Evolutionary conservation across 2,888 invertebrate genomes (phyloP).

Genomic region (Junonia oenone): DNA sequence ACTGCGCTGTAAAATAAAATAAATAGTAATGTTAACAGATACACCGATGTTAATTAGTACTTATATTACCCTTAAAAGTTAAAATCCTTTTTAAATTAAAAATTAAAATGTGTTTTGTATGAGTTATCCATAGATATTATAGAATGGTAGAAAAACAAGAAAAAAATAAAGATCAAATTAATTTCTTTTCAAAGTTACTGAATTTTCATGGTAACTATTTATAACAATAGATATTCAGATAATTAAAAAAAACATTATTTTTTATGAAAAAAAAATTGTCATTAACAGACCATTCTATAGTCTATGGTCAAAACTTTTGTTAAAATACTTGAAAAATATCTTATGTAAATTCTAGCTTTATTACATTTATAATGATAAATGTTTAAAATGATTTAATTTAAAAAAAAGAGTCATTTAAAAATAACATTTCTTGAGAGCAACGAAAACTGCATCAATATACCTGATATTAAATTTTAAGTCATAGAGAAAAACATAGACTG

Average conservation of each 20-base stretch:
- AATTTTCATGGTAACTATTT: background rate
- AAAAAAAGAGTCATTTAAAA: background rate
- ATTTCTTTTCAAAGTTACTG: too few relatives aligned
- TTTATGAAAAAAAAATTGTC: background rate
- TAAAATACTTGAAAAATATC: background rate
- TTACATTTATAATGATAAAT: background rate
- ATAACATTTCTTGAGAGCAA: slow-evolving; percentile 7
- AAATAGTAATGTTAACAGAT: slow-evolving; percentile 2
- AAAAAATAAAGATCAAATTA: too few relatives aligned
- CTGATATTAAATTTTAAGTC: background rate
- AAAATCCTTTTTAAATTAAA: slow-evolving; percentile 7
- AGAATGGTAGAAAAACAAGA: background rate
- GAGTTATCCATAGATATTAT: background rate
- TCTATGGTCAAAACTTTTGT: background rate
- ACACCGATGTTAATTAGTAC: slow-evolving; percentile 15
- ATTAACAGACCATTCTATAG: background rate
- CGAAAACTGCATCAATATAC: slow-evolving; percentile 10
- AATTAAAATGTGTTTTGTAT: slow-evolving; percentile 7
- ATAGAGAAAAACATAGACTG: background rate
- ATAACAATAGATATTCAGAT: too few relatives aligned
- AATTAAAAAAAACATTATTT: too few relatives aligned
- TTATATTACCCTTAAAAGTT: slow-evolving; percentile 28
- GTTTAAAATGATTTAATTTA: background rate
- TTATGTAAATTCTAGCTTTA: background rate
- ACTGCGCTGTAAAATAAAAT: slow-evolving; percentile 13